These are phyloP conservation scores for Tiphia femorata DNA, from an alignment of 2,888 invertebrate species.

Conservation along the genomic window DNA sequence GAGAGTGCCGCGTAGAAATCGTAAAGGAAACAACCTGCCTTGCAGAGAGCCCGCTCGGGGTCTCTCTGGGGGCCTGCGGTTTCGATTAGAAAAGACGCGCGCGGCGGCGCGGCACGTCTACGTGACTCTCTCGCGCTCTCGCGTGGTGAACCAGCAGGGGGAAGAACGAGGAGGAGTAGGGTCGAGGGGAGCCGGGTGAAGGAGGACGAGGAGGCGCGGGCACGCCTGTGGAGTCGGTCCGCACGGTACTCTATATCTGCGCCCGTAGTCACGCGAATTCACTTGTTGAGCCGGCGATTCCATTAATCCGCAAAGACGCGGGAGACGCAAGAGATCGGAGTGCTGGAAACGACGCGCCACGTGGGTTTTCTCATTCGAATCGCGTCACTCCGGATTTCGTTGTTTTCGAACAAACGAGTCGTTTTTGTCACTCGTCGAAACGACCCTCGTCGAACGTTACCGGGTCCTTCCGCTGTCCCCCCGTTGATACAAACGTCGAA, in stretches of 20 bases:
- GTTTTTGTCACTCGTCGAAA: too few species aligned
- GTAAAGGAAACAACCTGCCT: constrained; percentile 49
- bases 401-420: too few species aligned
- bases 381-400: too few species aligned
- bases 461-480: too few species aligned
- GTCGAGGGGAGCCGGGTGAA: background rate
- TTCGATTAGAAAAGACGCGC: constrained; percentile 26
- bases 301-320: too few species aligned
- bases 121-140: constrained; percentile 10
- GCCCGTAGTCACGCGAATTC: background rate
- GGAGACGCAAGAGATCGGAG: too few species aligned
- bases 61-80: constrained; percentile 25
- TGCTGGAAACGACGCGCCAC: too few species aligned
- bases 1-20: constrained; percentile 49
- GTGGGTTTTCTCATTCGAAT: too few species aligned
- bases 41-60: constrained; percentile 42
- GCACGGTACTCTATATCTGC: background rate
- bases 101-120: constrained; percentile 12
- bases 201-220: background rate
- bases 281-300: constrained; percentile 1
- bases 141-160: background rate
- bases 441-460: too few species aligned
- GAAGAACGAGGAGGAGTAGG: background rate
- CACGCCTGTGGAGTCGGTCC: too few species aligned
- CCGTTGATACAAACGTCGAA: too few species aligned